phyloP scores from a whole-genome alignment of 1,140 invertebrate genomes.

The Yoshiicerus persimilis region DNA sequence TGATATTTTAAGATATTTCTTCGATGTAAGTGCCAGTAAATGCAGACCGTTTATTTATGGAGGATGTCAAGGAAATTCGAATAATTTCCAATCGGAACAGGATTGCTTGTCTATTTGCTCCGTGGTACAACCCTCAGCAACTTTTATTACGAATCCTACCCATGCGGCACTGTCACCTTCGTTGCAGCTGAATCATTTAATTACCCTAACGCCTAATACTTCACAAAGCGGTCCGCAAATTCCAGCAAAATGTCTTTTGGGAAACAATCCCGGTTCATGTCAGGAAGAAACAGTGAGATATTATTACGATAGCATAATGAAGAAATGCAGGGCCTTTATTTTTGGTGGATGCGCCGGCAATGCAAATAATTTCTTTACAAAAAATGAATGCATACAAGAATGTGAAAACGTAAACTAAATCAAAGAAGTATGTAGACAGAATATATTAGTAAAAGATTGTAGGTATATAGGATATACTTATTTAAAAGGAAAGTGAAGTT shows the following conservation, averaged over 20 bases:
- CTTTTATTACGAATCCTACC: not conserved
- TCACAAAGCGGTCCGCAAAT: not conserved
- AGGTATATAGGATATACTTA: not conserved
- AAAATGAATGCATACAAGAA: constrained; percentile 34
- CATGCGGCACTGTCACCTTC: not conserved
- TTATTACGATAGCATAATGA: constrained; percentile 39
- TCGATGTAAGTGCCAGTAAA: constrained; percentile 32
- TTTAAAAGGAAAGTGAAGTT: not conserved
- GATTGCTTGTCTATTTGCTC: constrained; percentile 32
- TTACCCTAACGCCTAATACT: not conserved
- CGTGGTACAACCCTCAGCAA: not conserved
- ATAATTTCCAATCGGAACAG: constrained; percentile 40
- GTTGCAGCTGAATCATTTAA: not conserved
- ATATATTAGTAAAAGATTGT: not conserved
- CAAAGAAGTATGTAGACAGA: too few relatives aligned
- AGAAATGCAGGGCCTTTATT: constrained; percentile 45
- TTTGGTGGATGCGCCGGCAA: constrained; percentile 37
- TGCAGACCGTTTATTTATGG: constrained; percentile 48
- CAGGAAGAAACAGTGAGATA: constrained; percentile 41
- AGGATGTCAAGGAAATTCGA: constrained; percentile 45
- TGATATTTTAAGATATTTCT: constrained; percentile 46
- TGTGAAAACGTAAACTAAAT: constrained; percentile 31
- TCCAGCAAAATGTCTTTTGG: constrained; percentile 41
- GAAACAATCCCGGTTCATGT: constrained; percentile 31
- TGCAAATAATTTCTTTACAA: constrained; percentile 34